Base-by-base conservation (phyloP, 2,797 vertebrate genomes). In the Tachyglossus aculeatus region DNA sequence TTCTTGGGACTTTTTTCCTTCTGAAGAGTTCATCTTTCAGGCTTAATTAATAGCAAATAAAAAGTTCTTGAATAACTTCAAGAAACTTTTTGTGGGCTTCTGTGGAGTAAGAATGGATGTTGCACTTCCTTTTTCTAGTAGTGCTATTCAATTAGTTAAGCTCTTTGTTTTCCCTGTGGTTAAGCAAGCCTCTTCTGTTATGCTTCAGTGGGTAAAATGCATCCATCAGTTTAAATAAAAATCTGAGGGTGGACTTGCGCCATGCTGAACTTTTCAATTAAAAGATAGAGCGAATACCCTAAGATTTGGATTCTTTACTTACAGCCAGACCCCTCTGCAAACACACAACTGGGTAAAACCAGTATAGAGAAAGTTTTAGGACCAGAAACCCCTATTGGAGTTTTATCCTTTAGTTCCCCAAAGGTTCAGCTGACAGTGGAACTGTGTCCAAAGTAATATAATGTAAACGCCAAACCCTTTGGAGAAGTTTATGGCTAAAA, bases 211-310 rank as follows among this genome's bases (percentile, higher is more conserved):
- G 61, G 45, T 48, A 71, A 66, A 68, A 21, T 27, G 63, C 27
- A 9, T 68, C 39, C 44, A 51, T 72, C 25, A 43, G 51, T 36
- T 72, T 65, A 71, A 71, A 41, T 41, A 56, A 71, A 72, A 83
- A 31, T 38, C 14, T 9, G 32, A 43, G 45, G 44, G 31, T 39
- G 4, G 59, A 67, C 63, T 55, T 37, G 44, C 65, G 50, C 31
- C 7, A 15, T 37, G 24, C 1, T 37, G 14, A n/a, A 37, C 13
- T 68, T 73, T 62, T 70, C 48, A 62, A 38, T 51, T 39, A 9
- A 29, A 29, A 18, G 27, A 40, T 21, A 14, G 40, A 29, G 9
- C 9, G 19, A 29, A 3, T 19, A 48, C 9, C 15, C 14, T 4
- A 29, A 29, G 45, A 14, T 47, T 4, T 16, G 10, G 44, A 27